These are phyloP conservation scores for Anoplolepis gracilipes DNA, from an alignment of 1,140 invertebrate genomes.

Conservation along the genomic window DNA sequence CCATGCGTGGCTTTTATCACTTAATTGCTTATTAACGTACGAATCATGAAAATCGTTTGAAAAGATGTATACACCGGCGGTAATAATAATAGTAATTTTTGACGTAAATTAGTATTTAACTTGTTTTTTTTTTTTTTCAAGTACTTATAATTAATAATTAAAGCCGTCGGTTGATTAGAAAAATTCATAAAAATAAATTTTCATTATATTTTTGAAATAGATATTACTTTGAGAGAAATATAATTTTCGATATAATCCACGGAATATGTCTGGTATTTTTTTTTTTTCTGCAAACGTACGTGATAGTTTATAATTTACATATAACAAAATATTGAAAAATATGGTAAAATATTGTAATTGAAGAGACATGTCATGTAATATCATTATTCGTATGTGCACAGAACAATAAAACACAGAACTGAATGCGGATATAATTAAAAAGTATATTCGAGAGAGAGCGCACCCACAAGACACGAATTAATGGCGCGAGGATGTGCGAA, in stretches of 20 bases:
- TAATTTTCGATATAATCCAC: not conserved
- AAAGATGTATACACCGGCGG: not conserved
- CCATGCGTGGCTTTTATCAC: slow-evolving; percentile 32
- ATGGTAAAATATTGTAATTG: slow-evolving; percentile 12
- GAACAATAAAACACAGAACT: not conserved
- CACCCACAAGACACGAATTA: slow-evolving; percentile 44
- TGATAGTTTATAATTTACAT: not conserved
- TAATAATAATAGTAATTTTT: not conserved
- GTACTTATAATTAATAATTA: not conserved
- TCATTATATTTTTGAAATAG: not conserved
- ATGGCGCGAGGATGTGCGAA: slow-evolving; percentile 49
- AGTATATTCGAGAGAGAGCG: slow-evolving; percentile 13
- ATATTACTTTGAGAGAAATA: not conserved
- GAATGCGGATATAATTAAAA: slow-evolving; percentile 45
- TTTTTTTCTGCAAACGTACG: not conserved
- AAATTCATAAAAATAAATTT: not conserved
- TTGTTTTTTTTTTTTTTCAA: not conserved
- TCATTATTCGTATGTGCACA: not conserved
- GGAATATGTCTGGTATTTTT: not conserved
- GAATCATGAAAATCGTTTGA: slow-evolving; percentile 20
- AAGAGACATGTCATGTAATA: not conserved
- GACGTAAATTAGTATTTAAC: not conserved
- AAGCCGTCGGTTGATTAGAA: not conserved
- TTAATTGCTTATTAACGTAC: slow-evolving; percentile 45
- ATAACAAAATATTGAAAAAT: not conserved